Evolutionary conservation across 2,113 vertebrate genomes (phyloP).

Genomic region (Pseudorhombus dupliciocellatus): DNA sequence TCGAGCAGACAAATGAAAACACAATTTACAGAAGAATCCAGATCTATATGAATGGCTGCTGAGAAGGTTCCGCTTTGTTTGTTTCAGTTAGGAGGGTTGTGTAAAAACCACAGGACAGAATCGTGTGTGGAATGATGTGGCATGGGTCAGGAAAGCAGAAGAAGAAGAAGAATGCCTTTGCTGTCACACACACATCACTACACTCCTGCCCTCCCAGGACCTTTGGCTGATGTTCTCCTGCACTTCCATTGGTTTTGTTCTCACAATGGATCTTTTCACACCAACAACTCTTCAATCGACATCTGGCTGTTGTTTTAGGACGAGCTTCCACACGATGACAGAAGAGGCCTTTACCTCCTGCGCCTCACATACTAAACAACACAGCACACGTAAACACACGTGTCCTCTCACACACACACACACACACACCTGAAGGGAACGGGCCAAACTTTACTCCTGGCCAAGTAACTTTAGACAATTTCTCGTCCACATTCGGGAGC

Average conservation of each 20-base stretch:
- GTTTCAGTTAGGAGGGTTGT: no score
- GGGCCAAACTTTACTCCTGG: slow-evolving; percentile 46
- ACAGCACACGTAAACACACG: not conserved
- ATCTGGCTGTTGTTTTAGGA: not conserved
- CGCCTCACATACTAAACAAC: no score
- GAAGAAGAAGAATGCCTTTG: no score
- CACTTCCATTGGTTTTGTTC: not conserved
- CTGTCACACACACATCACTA: no score
- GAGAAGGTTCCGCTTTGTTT: no score
- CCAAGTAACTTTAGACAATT: slow-evolving; percentile 71
- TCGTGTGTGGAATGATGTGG: no score
- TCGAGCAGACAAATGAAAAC: not conserved
- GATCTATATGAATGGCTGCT: no score
- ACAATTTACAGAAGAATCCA: no score
- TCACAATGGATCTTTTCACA: fast-evolving
- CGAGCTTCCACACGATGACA: not conserved
- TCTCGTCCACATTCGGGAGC: slow-evolving; percentile 61
- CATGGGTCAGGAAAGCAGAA: no score
- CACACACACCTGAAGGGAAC: slow-evolving; percentile 34
- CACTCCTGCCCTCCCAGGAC: not conserved
- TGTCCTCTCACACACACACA: slow-evolving; percentile 11
- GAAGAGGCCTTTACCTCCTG: no score
- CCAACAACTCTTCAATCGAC: not conserved
- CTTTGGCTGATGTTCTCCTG: not conserved
- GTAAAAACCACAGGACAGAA: no score